Conservation (phyloP, 2,888 invertebrate species). For the Stenodema calcarata region DNA sequence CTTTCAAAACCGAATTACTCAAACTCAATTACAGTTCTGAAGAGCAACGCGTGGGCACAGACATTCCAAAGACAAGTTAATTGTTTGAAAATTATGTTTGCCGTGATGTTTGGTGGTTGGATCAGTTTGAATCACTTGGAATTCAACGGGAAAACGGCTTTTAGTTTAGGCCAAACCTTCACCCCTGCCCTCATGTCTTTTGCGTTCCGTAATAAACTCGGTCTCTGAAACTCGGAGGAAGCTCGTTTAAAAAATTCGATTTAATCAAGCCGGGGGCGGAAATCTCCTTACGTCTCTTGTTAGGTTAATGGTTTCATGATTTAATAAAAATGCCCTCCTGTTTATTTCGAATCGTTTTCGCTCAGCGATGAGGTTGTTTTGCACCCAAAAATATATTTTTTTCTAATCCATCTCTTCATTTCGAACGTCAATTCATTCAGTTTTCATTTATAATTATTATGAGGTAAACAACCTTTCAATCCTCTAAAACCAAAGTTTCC, state of each 20-base stretch:
- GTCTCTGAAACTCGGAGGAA: background rate
- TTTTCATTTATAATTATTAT: too few species aligned
- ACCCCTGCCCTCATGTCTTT: too few species aligned
- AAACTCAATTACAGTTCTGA: background rate
- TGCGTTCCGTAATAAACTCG: background rate
- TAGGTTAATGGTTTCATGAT: background rate
- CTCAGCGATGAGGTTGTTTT: background rate
- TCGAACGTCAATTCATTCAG: too few species aligned
- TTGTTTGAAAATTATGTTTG: background rate
- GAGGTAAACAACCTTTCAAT: too few species aligned
- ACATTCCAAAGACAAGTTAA: background rate
- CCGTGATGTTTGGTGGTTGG: background rate
- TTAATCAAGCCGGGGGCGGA: background rate
- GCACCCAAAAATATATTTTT: too few species aligned
- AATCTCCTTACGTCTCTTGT: background rate
- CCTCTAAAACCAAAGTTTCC: too few species aligned
- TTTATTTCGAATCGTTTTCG: background rate
- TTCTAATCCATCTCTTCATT: too few species aligned
- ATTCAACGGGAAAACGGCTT: too few species aligned
- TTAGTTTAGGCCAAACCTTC: too few species aligned
- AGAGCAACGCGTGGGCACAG: background rate
- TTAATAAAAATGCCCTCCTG: background rate
- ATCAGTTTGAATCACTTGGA: too few species aligned
- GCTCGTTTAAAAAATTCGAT: background rate
- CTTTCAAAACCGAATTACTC: too few species aligned